Evolutionary conservation across 2,113 vertebrate genomes (phyloP), one percentile per base, ranked within the genome.

Genomic region (Zonotrichia leucophrys): DNA sequence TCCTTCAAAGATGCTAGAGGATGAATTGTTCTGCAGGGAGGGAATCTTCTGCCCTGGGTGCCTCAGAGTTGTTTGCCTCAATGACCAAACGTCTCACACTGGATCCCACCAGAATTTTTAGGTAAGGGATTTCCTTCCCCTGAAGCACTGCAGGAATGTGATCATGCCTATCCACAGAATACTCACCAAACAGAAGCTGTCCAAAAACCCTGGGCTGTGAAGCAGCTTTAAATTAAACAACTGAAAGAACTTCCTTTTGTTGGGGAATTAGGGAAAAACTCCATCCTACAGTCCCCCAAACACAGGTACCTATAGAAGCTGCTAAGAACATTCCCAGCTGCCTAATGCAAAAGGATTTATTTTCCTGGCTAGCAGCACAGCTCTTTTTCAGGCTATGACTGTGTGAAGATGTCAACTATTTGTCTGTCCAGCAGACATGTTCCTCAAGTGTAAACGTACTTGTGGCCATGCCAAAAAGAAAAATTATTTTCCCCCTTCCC

Each of bases 11-110:
- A 31, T 1, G 1, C 15, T 39, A 13, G 31, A 46, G 31, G 25
- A 50, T 2, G 3, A 59, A 5, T 1, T 69, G 39, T n/a, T 21
- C 35, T 60, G 18, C 30, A 58, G 19, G 30, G 24, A 52, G 8
- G 0, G 0, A 69, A 52, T 31, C 28, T 44, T 37, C 55, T 47
- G 39, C 17, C 35, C 23, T 3, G 1, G 3, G 8, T 20, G 11
- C 33, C 56, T 80, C 53, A 22, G 27, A 50, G 27, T 28, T 37
- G 7, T 28, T 70, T 42, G 62, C 25, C 30, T 60, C 35, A 21
- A 7, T 11, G 27, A 27, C 9, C 15, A 5, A 5, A 5, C 24
- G 18, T 18, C n/a, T 82, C 15, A 15, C 55, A 20, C 13, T 15
- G 19, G 22, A 74, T 52, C 7, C 16, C 60, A 63, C 3, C 4